Evolutionary conservation across 2,888 invertebrate genomes (phyloP), one percentile per base, ranked within the genome.

Genomic region (Hemaris fuciformis): DNA sequence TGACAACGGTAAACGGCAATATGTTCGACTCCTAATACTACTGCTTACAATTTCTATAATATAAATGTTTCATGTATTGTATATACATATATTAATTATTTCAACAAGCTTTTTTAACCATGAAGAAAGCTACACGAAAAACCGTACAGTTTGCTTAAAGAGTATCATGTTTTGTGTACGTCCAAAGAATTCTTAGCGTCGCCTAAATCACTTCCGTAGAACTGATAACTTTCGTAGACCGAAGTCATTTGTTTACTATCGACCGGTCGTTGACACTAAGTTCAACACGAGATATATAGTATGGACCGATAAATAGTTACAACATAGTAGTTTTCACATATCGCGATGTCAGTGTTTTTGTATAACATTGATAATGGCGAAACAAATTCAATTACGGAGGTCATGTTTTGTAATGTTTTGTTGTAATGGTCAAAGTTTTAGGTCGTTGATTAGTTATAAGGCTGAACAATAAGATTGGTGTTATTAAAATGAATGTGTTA

Each of bases 241-340:
- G 68, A 63, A 68, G 74, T 69, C 67, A 69, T 69, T 70, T 62
- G 62, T 63, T 48, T 64, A 59, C 62, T 74, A 76, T 72, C 68
- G 25, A 56, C 60, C 66, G 69, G 73, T 75, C 74, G 65, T 66
- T 70, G 74, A 79, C 77, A 38, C 48, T 3, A 48, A 48, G 53
- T 53, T 53, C 48, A 60, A 60, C 48, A 41, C 18, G 41, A 61
- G 43, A 57, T 57, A 61, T 57, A 34, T 25, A 43, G 53, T 42
- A 8, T 42, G n/a, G 8, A 20, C 13, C 31, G 31, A 53, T 53
- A 31, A n/a, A 27, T 31, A 31, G 27, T 53, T 53, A 53, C 48
- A 48, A 48, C 25, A 48, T 15, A 4, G 0, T 23, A 23, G 25
- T 25, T 48, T 53, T 20, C 31, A 15, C 53, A 53, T 53, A 8